A percentile compares a stretch with the other conserved stretches of the same genome.
Evolutionary conservation across 1,140 invertebrate species (phyloP).

Genomic region (Bilobella aurantiaca): DNA sequence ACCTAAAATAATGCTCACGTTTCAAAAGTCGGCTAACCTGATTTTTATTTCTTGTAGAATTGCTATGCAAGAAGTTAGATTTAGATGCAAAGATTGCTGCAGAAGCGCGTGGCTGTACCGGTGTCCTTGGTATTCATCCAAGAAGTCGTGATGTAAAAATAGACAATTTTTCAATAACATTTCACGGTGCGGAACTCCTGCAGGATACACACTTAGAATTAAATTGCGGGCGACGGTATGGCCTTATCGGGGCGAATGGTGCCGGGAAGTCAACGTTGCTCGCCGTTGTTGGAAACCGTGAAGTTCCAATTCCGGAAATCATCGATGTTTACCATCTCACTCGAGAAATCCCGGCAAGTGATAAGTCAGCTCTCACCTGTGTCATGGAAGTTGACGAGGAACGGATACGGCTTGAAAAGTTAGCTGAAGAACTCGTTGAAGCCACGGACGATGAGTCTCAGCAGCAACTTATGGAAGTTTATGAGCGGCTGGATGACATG

Average conservation of each 20-base stretch:
- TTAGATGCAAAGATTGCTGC: slow-evolving; percentile 81
- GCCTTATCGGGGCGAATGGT: slow-evolving; percentile 63
- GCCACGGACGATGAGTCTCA: slow-evolving; percentile 85
- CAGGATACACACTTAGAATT: slow-evolving; percentile 92
- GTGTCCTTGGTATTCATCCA: slow-evolving; percentile 85
- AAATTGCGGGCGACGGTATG: slow-evolving; percentile 92
- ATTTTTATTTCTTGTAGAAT: slow-evolving; percentile 48
- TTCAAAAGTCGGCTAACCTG: background rate
- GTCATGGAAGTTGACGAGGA: slow-evolving; percentile 99
- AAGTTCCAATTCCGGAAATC: slow-evolving; percentile 90
- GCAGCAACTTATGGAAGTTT: slow-evolving; percentile 94
- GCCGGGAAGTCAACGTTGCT: slow-evolving; percentile 78
- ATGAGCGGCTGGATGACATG: slow-evolving; percentile 94
- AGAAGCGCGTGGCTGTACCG: slow-evolving; percentile 86
- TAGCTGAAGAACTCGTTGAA: slow-evolving; percentile 79
- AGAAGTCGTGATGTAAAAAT: slow-evolving; percentile 94
- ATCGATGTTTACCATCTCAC: slow-evolving; percentile 97
- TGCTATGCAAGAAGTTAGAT: slow-evolving; percentile 75
- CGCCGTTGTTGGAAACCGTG: slow-evolving; percentile 78
- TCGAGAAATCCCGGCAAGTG: slow-evolving; percentile 57
- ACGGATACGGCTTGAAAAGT: slow-evolving; percentile 74
- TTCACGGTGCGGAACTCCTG: slow-evolving; percentile 91
- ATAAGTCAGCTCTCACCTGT: slow-evolving; percentile 71
- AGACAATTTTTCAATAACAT: slow-evolving; percentile 92
- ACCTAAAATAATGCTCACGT: background rate